Percentiles rank a stretch among this genome's conserved stretches.
These are phyloP conservation scores for Amblyteles armatorius DNA, from an alignment of 2,888 invertebrate genomes.

Conservation along the genomic window DNA sequence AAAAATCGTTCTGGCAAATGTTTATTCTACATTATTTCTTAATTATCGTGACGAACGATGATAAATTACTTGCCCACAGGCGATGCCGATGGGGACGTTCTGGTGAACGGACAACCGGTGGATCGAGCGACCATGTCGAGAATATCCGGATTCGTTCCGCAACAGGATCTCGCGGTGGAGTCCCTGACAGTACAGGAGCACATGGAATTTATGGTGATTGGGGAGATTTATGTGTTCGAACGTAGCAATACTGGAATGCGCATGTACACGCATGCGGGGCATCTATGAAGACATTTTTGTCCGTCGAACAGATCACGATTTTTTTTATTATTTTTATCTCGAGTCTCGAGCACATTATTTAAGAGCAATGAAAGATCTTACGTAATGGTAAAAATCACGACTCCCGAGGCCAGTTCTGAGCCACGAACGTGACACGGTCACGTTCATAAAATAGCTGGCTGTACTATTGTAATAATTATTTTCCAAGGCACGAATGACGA, in stretches of 20 bases:
- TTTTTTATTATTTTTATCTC: not conserved
- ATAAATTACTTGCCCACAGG: conserved; percentile 77
- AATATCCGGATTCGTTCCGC: conserved; percentile 94
- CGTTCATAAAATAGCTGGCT: not conserved
- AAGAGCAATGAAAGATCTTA: not conserved
- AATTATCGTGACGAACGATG: not conserved
- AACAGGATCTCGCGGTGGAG: conserved; percentile 93
- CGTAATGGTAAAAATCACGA: not conserved
- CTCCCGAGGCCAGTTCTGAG: not conserved
- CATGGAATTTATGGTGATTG: conserved; percentile 93
- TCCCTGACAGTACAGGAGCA: conserved; percentile 93
- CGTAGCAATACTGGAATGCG: not conserved
- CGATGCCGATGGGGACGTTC: conserved; percentile 89
- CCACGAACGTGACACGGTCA: not conserved
- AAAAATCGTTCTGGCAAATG: too few species aligned
- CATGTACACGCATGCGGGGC: too few species aligned
- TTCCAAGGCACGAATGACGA: conserved; percentile 90
- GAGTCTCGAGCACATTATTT: not conserved
- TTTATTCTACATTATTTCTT: not conserved
- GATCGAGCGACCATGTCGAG: conserved; percentile 89
- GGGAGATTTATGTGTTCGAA: not conserved
- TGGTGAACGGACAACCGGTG: conserved; percentile 89
- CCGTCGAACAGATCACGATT: not conserved
- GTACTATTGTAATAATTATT: not conserved
- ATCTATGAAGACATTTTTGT: not conserved